Conservation (phyloP, 2,113 vertebrate species). For the Haemorhous mexicanus region DNA sequence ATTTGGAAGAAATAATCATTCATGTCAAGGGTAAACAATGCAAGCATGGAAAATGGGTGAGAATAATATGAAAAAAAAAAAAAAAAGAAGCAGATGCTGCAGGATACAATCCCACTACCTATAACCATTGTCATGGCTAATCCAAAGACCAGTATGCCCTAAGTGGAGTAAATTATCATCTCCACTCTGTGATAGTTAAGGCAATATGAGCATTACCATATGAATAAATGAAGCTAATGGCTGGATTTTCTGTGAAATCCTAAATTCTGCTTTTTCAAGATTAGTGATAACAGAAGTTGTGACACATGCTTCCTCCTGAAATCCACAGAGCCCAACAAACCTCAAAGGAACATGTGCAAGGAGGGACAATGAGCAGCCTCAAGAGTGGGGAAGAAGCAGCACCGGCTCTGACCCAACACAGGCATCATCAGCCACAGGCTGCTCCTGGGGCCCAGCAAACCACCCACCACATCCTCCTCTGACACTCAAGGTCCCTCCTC, state of each 20-base stretch:
- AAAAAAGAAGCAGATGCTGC: background rate
- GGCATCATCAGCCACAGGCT: background rate
- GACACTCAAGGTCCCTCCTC: background rate
- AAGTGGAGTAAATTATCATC: background rate
- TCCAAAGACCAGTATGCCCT: background rate
- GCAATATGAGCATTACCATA: background rate
- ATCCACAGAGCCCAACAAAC: background rate
- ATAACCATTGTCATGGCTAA: background rate
- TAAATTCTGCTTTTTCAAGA: background rate
- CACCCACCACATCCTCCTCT: rapidly evolving
- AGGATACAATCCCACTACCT: background rate
- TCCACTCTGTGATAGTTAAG: background rate
- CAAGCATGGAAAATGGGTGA: background rate
- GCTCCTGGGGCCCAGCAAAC: background rate
- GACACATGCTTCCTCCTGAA: background rate
- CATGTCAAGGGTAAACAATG: background rate
- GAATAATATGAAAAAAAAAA: background rate
- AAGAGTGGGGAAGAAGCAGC: background rate
- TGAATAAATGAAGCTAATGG: background rate
- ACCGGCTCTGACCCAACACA: rapidly evolving
- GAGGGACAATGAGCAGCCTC: background rate
- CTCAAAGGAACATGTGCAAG: background rate
- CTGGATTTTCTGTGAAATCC: background rate
- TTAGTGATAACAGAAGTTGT: background rate
- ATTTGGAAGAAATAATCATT: background rate